Conservation (phyloP, 2,113 vertebrate genomes). For the Hippocampus guttulatus region DNA sequence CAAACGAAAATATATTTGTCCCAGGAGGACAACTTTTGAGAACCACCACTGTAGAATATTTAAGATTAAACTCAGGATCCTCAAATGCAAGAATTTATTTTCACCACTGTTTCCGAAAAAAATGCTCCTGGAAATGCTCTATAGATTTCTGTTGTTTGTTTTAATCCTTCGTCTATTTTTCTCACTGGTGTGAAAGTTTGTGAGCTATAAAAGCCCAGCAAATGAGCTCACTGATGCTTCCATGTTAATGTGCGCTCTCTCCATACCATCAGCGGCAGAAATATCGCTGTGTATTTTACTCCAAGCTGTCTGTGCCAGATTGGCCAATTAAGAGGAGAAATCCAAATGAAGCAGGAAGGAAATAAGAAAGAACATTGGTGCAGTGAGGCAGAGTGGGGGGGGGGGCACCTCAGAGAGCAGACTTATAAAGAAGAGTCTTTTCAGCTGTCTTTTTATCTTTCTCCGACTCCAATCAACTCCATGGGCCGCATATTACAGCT, state of each 20-base stretch:
- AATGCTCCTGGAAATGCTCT: not conserved
- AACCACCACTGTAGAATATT: not conserved
- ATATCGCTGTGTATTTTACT: conserved; percentile 57
- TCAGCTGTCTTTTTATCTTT: conserved; percentile 48
- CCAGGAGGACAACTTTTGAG: not conserved
- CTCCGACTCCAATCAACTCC: conserved; percentile 46
- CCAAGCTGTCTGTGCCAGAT: conserved; percentile 44
- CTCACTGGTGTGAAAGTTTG: too few relatives aligned
- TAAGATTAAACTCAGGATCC: not conserved
- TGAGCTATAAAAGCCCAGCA: not conserved
- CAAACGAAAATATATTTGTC: not conserved
- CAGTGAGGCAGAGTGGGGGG: conserved; percentile 24
- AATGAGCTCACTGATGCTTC: not conserved
- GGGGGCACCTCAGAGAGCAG: conserved; percentile 34
- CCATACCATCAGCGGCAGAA: conserved; percentile 11
- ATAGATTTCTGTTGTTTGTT: too few relatives aligned
- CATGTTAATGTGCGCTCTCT: not conserved
- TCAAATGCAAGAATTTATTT: not conserved
- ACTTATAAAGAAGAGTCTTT: conserved; percentile 35
- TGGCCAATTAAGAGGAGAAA: conserved; percentile 54
- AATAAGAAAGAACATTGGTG: conserved; percentile 47
- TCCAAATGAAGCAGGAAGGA: conserved; percentile 31
- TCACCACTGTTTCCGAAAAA: not conserved
- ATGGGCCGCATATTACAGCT: conserved; percentile 33
- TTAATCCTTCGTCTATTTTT: not conserved